Evolutionary conservation across 2,113 vertebrate genomes (phyloP).

Genomic region (Tiliqua scincoides): DNA sequence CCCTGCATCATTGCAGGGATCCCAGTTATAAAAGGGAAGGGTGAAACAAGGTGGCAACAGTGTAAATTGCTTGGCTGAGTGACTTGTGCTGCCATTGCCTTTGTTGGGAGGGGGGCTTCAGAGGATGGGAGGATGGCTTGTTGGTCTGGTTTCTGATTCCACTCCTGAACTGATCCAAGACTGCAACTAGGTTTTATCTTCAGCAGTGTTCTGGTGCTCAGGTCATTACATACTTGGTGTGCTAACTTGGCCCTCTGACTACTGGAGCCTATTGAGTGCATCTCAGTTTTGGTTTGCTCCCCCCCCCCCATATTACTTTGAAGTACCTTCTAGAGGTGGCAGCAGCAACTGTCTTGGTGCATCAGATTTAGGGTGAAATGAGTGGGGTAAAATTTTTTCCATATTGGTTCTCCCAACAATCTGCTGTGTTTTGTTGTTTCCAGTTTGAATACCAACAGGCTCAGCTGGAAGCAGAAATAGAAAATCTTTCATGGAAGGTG

Average conservation of each 20-base stretch:
- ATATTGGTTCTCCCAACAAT: slow-evolving; percentile 5
- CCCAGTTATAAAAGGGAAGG: neutral
- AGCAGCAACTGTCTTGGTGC: neutral
- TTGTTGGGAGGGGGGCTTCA: too few species aligned
- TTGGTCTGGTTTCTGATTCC: too few species aligned
- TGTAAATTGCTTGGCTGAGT: too few species aligned
- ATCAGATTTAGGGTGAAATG: neutral
- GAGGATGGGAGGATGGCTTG: too few species aligned
- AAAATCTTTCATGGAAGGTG: slow-evolving; percentile 99
- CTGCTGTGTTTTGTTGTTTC: slow-evolving; percentile 38
- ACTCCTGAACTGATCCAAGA: neutral
- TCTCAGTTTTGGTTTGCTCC: neutral
- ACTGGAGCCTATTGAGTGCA: neutral
- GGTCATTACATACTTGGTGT: too few species aligned
- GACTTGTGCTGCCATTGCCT: too few species aligned
- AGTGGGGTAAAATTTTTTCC: neutral
- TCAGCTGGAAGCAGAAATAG: slow-evolving; percentile 98
- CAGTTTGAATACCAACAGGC: slow-evolving; percentile 99
- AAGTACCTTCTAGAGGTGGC: neutral
- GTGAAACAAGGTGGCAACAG: too few species aligned
- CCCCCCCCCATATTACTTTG: neutral
- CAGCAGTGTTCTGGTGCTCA: neutral
- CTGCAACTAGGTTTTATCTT: neutral
- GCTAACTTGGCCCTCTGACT: neutral
- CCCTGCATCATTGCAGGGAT: too few species aligned